These are phyloP conservation scores for Carettochelys insculpta DNA, from an alignment of 2,113 vertebrate species.

Conservation along the genomic window DNA sequence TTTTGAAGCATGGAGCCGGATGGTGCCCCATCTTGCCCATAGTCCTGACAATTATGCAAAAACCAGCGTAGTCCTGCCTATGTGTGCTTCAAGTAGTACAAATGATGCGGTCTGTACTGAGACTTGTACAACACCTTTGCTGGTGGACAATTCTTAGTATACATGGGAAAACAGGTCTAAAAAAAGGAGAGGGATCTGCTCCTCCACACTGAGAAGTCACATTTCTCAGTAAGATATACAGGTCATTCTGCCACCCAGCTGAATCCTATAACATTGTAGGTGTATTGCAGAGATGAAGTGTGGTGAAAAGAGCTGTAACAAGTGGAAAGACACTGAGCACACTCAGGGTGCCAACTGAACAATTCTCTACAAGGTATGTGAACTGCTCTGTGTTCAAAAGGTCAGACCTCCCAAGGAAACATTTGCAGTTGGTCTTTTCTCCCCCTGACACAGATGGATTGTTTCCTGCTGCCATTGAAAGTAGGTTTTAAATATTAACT, in stretches of 20 bases:
- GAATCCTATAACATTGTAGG: not conserved
- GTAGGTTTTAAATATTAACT: conserved; percentile 71
- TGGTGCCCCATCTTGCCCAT: too few relatives aligned
- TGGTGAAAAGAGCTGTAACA: not conserved
- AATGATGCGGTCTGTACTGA: not conserved
- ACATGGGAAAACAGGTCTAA: not conserved
- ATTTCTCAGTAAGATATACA: not conserved
- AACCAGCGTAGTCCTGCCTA: not conserved
- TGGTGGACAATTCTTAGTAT: not conserved
- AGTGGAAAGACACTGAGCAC: not conserved
- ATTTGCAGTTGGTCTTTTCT: conserved; percentile 1
- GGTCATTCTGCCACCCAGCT: not conserved
- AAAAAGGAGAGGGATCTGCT: not conserved
- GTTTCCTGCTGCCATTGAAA: conserved; percentile 47
- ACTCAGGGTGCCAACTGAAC: not conserved
- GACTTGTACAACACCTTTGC: not conserved
- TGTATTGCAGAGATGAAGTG: not conserved
- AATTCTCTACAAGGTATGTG: conserved; percentile 13
- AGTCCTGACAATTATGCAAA: too few relatives aligned
- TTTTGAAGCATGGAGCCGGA: too few relatives aligned
- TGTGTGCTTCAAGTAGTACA: not conserved
- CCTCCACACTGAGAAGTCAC: not conserved
- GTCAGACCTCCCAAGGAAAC: conserved; percentile 38
- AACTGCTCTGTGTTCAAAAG: conserved; percentile 47
- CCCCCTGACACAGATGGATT: conserved; percentile 25